Evolutionary conservation across 2,888 invertebrate species (phyloP).

Genomic region (Melanostoma mellinum): DNA sequence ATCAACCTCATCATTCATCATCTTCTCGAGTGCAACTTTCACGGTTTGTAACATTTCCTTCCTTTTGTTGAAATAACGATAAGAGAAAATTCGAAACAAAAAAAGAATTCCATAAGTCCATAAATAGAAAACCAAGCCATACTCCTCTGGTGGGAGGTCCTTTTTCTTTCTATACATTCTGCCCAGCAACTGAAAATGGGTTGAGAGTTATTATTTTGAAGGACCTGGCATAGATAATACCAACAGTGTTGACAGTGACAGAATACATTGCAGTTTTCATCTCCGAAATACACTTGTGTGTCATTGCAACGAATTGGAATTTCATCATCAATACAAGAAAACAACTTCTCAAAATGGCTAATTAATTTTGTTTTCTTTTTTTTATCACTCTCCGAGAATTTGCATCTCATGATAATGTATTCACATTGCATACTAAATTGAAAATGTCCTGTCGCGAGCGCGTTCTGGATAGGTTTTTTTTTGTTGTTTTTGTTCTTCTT

Average conservation of each 20-base stretch:
- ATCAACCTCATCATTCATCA: slow-evolving; percentile 65
- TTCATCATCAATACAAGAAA: slow-evolving; percentile 20
- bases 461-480: slow-evolving; percentile 22
- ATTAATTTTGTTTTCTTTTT: slow-evolving; percentile 56
- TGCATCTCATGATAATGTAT: slow-evolving; percentile 61
- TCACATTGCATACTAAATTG: slow-evolving; percentile 70
- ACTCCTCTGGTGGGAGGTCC: not conserved
- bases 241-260: slow-evolving; percentile 20
- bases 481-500: slow-evolving; percentile 1
- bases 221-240: slow-evolving; percentile 6
- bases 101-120: slow-evolving; percentile 31
- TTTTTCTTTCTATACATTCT: not conserved
- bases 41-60: slow-evolving; percentile 45
- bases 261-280: slow-evolving; percentile 23
- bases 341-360: slow-evolving; percentile 7
- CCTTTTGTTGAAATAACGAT: slow-evolving; percentile 3
- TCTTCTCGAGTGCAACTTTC: slow-evolving; percentile 59
- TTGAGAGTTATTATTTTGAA: not conserved
- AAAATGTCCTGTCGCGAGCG: slow-evolving; percentile 59
- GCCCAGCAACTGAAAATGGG: not conserved
- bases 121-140: slow-evolving; percentile 47
- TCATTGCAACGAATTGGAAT: slow-evolving; percentile 12
- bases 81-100: not conserved
- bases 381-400: slow-evolving; percentile 29
- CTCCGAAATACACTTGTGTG: not conserved